Conservation (phyloP, 2,888 invertebrate genomes). For the Spicauda simplicius region DNA sequence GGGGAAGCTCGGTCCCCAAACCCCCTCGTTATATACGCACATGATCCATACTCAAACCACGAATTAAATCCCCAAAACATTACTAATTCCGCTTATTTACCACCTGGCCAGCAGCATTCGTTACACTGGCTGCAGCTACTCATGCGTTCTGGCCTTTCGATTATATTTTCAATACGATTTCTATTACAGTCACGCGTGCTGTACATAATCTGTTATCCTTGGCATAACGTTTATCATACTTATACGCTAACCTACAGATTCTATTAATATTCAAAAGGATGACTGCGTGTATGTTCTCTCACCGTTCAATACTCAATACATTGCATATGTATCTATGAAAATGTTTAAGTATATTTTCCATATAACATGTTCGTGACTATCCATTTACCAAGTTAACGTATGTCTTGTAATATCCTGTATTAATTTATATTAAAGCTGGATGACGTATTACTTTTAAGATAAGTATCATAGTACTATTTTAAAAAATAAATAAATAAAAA, state of each 20-base stretch:
- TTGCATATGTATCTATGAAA: neutral
- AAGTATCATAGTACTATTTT: too few relatives aligned
- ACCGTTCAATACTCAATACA: conserved; percentile 5
- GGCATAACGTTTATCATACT: conserved; percentile 34
- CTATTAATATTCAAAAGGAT: conserved; percentile 35
- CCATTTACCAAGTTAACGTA: neutral
- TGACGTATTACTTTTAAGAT: too few relatives aligned
- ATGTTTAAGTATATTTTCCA: neutral
- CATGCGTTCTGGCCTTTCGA: conserved; percentile 13
- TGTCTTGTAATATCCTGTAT: neutral
- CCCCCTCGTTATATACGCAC: too few relatives aligned
- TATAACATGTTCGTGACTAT: neutral
- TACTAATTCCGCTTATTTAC: neutral
- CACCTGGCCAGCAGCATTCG: neutral
- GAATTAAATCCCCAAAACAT: too few relatives aligned
- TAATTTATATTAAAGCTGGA: neutral
- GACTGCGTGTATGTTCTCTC: conserved; percentile 9
- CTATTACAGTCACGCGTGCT: conserved; percentile 48
- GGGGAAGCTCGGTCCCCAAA: too few relatives aligned
- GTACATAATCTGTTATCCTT: conserved; percentile 29
- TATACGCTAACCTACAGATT: conserved; percentile 28
- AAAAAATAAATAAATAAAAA: too few relatives aligned
- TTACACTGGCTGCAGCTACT: neutral
- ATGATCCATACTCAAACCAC: too few relatives aligned
- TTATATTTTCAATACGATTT: conserved; percentile 42